Evolutionary conservation across 2,888 invertebrate genomes (phyloP).

Genomic region (Eristalis intricaria): DNA sequence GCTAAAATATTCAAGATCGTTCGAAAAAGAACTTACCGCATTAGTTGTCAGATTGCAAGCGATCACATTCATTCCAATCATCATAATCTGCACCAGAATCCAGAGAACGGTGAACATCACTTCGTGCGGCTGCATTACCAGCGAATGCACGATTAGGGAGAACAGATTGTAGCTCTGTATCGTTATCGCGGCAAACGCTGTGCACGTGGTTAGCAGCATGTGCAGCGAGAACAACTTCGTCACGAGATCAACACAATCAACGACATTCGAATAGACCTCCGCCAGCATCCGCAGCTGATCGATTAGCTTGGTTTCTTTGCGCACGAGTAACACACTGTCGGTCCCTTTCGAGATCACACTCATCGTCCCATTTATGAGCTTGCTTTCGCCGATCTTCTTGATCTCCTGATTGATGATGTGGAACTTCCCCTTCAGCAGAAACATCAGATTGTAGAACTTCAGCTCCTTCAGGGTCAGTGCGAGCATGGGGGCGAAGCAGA

Average conservation of each 20-base stretch:
- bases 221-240: slow-evolving; percentile 73
- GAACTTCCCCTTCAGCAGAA: slow-evolving; percentile 73
- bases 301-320: not conserved
- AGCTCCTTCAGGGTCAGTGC: slow-evolving; percentile 74
- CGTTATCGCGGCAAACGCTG: slow-evolving; percentile 74
- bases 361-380: not conserved
- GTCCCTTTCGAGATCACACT: not conserved
- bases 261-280: slow-evolving; percentile 70
- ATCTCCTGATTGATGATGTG: slow-evolving; percentile 63
- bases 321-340: not conserved
- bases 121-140: slow-evolving; percentile 68
- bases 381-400: slow-evolving; percentile 48
- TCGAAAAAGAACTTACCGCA: slow-evolving; percentile 66
- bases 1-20: too few relatives aligned
- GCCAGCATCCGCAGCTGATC: slow-evolving; percentile 69
- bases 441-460: slow-evolving; percentile 74
- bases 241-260: slow-evolving; percentile 72
- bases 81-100: slow-evolving; percentile 73
- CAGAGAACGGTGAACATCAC: slow-evolving; percentile 72
- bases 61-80: slow-evolving; percentile 73
- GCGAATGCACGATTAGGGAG: slow-evolving; percentile 69
- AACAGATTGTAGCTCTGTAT: slow-evolving; percentile 75
- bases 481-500: slow-evolving; percentile 74
- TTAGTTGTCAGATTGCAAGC: slow-evolving; percentile 72
- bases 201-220: slow-evolving; percentile 72